These are phyloP conservation scores for Fregetta grallaria DNA, from an alignment of 2,113 vertebrate genomes.

Conservation along the genomic window DNA sequence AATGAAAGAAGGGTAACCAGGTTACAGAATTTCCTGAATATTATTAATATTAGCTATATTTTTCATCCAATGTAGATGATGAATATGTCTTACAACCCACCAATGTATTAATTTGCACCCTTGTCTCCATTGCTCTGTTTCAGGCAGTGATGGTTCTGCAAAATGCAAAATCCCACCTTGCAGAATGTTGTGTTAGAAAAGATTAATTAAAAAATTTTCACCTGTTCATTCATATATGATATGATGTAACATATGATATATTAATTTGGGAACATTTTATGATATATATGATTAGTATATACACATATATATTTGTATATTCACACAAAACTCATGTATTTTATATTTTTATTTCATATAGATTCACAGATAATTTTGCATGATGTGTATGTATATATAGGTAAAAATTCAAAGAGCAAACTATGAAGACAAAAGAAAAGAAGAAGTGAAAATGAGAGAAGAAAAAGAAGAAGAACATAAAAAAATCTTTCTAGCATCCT, in stretches of 20 bases:
- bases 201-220: neutral
- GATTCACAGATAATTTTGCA: neutral
- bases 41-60: neutral
- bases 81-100: neutral
- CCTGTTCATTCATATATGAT: neutral
- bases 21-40: neutral
- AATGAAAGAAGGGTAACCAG: neutral
- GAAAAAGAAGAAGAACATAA: neutral
- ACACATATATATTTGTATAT: neutral
- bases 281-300: neutral
- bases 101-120: neutral
- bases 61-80: neutral
- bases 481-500: neutral
- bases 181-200: neutral
- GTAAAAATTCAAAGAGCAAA: neutral
- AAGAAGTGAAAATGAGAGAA: neutral
- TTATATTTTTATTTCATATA: neutral
- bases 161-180: neutral
- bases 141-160: neutral
- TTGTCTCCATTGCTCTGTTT: neutral
- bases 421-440: neutral
- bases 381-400: too few relatives aligned
- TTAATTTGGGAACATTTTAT: neutral
- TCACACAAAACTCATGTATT: neutral
- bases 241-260: neutral